These are phyloP conservation scores for Melanotaenia nigrans DNA, from an alignment of 2,797 vertebrate species.

Conservation along the genomic window DNA sequence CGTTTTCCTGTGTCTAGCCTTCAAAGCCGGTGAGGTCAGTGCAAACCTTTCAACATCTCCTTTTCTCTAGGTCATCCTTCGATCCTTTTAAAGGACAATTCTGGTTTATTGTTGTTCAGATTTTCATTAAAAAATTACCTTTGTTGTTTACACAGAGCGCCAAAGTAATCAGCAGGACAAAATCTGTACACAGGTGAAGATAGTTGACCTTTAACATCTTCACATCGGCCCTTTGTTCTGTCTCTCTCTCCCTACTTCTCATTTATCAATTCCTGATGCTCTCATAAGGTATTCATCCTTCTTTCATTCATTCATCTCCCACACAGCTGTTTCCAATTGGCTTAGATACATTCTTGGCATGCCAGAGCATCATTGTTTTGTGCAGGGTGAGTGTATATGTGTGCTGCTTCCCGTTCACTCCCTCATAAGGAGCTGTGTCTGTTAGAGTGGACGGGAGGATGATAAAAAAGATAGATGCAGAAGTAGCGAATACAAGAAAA, in stretches of 20 bases:
- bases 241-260: constrained; percentile 13
- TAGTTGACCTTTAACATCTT: constrained; percentile 1
- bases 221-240: constrained; percentile 10
- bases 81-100: constrained; percentile 10
- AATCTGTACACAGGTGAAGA: neutral
- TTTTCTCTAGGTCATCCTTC: neutral
- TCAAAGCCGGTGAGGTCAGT: constrained; percentile 44
- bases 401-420: constrained; percentile 23
- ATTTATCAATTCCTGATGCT: constrained; percentile 63
- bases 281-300: constrained; percentile 68
- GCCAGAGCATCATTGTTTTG: constrained; percentile 58
- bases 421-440: constrained; percentile 15
- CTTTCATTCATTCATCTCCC: constrained; percentile 69
- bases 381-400: constrained; percentile 27
- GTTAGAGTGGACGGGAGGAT: neutral
- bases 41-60: constrained; percentile 51
- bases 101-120: neutral
- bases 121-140: constrained; percentile 1
- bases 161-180: neutral
- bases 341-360: constrained; percentile 69
- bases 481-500: neutral
- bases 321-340: constrained; percentile 75
- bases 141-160: neutral
- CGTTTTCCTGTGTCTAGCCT: constrained; percentile 59
- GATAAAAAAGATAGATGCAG: neutral